phyloP scores from a whole-genome alignment of 2,797 vertebrate species.

The Notolepis coatsorum region DNA sequence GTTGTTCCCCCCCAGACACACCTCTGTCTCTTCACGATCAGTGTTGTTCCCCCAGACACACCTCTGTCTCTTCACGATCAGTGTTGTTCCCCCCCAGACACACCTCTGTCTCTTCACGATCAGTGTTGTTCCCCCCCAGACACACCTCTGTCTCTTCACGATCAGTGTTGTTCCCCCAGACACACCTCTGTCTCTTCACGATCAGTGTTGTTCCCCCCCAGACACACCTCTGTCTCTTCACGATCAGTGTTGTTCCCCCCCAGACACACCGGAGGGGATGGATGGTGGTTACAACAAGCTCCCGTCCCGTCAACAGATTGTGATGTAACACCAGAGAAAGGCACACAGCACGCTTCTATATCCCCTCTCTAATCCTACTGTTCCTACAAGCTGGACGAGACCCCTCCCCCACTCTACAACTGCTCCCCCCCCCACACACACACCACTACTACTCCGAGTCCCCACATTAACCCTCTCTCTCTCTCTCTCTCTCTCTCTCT shows the following conservation, averaged over 20 bases:
- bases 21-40: no score
- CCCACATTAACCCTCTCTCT: neutral
- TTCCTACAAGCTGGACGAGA: slow-evolving; percentile 53
- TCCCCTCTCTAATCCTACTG: slow-evolving; percentile 43
- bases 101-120: no score
- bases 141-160: no score
- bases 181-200: no score
- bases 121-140: slow-evolving; percentile 3
- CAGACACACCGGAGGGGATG: neutral
- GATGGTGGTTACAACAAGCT: neutral
- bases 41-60: slow-evolving; percentile 7
- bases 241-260: no score
- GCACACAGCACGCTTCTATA: neutral
- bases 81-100: slow-evolving; percentile 1
- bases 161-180: no score
- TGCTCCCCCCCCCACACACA: neutral
- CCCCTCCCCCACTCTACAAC: slow-evolving; percentile 38
- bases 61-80: no score
- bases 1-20: slow-evolving; percentile 9
- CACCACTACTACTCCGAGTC: no score
- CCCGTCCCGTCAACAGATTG: neutral
- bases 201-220: no score
- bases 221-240: no score
- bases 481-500: neutral
- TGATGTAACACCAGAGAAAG: slow-evolving; percentile 46